These are phyloP conservation scores for Daktulosphaira vitifoliae DNA, from an alignment of 1,140 invertebrate genomes.

Conservation along the genomic window DNA sequence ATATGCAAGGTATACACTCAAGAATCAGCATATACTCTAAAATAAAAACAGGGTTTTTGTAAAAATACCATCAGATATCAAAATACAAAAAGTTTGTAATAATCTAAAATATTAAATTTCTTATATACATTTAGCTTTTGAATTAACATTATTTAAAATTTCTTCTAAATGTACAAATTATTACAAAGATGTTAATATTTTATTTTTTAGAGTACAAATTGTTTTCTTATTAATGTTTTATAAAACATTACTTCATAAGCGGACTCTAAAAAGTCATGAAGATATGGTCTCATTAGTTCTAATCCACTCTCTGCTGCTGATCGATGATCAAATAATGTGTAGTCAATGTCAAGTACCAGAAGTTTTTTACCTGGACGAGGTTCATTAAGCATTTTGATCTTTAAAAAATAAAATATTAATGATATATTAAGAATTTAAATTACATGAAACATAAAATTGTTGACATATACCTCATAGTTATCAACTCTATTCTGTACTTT, in stretches of 20 bases:
- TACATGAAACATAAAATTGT: neutral
- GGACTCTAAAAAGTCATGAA: constrained; percentile 89
- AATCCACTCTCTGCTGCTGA: constrained; percentile 78
- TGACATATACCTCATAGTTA: constrained; percentile 53
- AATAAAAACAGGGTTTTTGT: too few relatives aligned
- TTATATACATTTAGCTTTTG: too few relatives aligned
- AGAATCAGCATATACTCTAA: too few relatives aligned
- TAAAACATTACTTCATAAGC: constrained; percentile 64
- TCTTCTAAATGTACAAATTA: too few relatives aligned
- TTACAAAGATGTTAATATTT: neutral
- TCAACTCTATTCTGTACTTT: constrained; percentile 77
- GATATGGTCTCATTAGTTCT: constrained; percentile 88
- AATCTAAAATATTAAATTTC: too few relatives aligned
- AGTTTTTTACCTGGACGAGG: constrained; percentile 77
- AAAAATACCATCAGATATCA: too few relatives aligned
- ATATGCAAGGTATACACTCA: too few relatives aligned
- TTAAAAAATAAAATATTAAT: constrained; percentile 22
- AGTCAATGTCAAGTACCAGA: constrained; percentile 92
- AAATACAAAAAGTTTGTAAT: too few relatives aligned
- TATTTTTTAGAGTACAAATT: neutral
- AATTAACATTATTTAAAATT: too few relatives aligned
- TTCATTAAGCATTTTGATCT: constrained; percentile 72
- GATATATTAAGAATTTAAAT: neutral
- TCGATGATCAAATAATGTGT: constrained; percentile 91
- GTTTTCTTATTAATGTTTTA: neutral